A percentile compares a stretch with the other conserved stretches of the same genome.
phyloP scores from a whole-genome alignment of 2,888 invertebrate genomes.

The Oscheius sp. region DNA sequence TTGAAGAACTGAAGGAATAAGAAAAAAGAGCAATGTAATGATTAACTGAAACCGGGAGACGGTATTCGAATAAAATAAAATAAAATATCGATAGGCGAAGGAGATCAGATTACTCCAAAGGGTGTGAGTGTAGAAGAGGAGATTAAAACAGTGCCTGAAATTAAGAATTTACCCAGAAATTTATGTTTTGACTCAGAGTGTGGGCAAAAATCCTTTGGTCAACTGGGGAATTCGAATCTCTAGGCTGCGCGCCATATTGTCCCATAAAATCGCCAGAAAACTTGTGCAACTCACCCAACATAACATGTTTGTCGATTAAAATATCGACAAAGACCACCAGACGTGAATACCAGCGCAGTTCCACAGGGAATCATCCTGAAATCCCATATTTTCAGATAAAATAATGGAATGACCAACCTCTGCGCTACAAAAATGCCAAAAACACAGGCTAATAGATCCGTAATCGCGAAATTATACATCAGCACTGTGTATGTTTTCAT shows the following conservation, averaged over 20 bases:
- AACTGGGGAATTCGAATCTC: too few species aligned
- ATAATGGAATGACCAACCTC: background rate
- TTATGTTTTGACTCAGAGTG: too few species aligned
- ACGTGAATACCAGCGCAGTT: background rate
- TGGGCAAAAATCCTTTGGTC: too few species aligned
- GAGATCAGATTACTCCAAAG: background rate
- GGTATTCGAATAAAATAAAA: background rate
- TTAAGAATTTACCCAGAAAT: too few species aligned
- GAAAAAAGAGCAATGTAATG: background rate
- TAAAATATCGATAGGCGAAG: background rate
- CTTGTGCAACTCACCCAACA: background rate
- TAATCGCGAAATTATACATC: background rate
- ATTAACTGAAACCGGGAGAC: background rate
- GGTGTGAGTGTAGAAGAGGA: background rate
- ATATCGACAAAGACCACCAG: background rate
- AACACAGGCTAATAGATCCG: background rate
- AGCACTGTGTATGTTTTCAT: background rate
- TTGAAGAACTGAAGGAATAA: background rate
- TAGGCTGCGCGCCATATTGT: too few species aligned
- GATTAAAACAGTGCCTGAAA: background rate
- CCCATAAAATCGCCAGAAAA: too few species aligned
- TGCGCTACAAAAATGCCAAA: background rate
- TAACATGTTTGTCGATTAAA: background rate
- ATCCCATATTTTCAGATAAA: too few species aligned
- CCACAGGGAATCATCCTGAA: slow-evolving; percentile 4